Percentiles rank a stretch among this genome's conserved stretches.
phyloP scores from a whole-genome alignment of 2,113 vertebrate genomes.

The Thomomys bottae region DNA sequence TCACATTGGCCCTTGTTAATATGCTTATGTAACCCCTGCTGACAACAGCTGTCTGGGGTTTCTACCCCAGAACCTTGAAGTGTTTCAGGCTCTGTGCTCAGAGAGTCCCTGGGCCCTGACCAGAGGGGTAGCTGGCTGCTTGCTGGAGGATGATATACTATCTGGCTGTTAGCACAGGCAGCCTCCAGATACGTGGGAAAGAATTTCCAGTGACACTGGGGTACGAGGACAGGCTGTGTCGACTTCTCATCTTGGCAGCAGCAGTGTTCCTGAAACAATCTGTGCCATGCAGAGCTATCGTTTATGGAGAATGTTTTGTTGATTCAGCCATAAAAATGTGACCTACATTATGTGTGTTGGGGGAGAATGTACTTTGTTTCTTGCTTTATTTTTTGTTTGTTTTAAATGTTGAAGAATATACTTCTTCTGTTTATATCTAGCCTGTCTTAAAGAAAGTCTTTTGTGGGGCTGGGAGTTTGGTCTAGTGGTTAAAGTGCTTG shows the following conservation, averaged over 20 bases:
- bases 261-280: slow-evolving; percentile 41
- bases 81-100: slow-evolving; percentile 15
- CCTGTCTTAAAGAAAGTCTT: background rate
- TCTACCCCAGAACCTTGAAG: background rate
- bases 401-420: background rate
- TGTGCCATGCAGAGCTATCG: background rate
- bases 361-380: background rate
- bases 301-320: background rate
- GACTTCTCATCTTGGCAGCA: slow-evolving; percentile 19
- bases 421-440: background rate
- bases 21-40: slow-evolving; percentile 63
- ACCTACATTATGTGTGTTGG: slow-evolving; percentile 21
- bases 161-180: background rate
- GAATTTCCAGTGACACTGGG: slow-evolving; percentile 69
- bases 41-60: slow-evolving; percentile 62
- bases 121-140: slow-evolving; percentile 45
- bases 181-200: slow-evolving; percentile 69
- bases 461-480: no score
- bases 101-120: background rate
- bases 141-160: slow-evolving; percentile 36
- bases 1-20: slow-evolving; percentile 59
- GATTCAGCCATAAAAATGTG: background rate
- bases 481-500: no score
- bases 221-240: background rate
- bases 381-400: background rate